Base-by-base conservation (phyloP, 2,113 vertebrate species). In the Symphodus melops region DNA sequence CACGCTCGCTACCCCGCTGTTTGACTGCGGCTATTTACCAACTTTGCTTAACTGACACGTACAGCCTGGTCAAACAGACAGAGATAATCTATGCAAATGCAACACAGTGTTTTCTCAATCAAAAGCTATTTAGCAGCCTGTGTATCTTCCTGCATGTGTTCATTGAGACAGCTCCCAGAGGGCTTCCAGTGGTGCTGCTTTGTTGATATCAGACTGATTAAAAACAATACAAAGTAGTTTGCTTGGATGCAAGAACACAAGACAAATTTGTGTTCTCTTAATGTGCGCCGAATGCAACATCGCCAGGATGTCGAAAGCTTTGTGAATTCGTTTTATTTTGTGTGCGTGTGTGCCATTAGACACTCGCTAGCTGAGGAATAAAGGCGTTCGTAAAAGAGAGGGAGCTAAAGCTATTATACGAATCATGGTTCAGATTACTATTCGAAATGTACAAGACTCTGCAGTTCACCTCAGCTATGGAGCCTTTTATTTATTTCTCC, bases 61-160 rank as follows among this genome's bases (percentile, higher is more conserved):
- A 16, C 91, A 64, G 89, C 84, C 91, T 92, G 91, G 86, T 90
- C 90, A 92, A 92, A 92, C 83, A 92, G 57, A 77, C 51, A 12
- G 68, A 78, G 86, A 91, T 92, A 90, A 90, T 89, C 77, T 80
- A 88, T 90, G 88, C 82, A 89, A 91, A 91, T 86, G 81, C 44
- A 67, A 81, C 83, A 21, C 58, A 20, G 69, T 81, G 82, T 77
- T 87, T 89, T 81, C 83, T 83, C 83, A 84, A 90, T 92, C 82
- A 91, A 77, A 89, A 85, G 78, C 88, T 59, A 82, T 90, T 91
- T 89, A 89, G 82, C 69, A 12, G 85, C 69, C 61, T 85, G 86
- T 81, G 82, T 85, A 72, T 77, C 72, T 70, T 75, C 74, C 81
- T 42, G 83, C 68, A 75, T 42, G 78, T 73, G 77, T 69, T 90